These are phyloP conservation scores for Nannoperca obscura DNA, from an alignment of 2,797 vertebrate species.

Conservation along the genomic window DNA sequence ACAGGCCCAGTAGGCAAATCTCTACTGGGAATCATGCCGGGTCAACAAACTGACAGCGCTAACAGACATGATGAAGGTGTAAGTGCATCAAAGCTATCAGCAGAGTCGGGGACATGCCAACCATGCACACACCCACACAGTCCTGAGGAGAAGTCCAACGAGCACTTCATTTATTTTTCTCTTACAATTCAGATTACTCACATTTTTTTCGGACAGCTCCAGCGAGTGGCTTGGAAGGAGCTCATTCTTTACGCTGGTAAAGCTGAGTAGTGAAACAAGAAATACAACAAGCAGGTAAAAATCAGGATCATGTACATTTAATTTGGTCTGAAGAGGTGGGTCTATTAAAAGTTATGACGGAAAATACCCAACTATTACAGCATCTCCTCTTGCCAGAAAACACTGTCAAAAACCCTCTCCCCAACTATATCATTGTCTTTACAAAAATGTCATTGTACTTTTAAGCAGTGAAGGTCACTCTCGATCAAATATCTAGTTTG, in stretches of 20 bases:
- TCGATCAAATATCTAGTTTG: too few species aligned
- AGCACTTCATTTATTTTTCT: background rate
- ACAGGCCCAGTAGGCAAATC: background rate
- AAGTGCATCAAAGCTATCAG: background rate
- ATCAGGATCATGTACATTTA: too few species aligned
- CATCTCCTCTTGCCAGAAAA: background rate
- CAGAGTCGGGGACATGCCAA: background rate
- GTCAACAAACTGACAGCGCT: background rate
- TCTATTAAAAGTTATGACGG: background rate
- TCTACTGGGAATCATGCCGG: background rate
- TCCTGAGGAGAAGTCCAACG: too few species aligned
- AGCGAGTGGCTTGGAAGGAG: conserved; percentile 93
- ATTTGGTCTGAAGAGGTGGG: background rate
- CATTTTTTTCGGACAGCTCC: conserved; percentile 95
- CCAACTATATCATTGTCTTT: too few species aligned
- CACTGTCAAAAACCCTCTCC: background rate
- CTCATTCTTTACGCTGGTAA: conserved; percentile 93
- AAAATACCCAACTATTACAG: too few species aligned
- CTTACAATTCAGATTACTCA: conserved; percentile 79
- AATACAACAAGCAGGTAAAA: background rate
- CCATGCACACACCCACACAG: background rate
- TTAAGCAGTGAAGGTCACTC: background rate
- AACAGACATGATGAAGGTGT: background rate
- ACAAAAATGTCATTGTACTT: background rate
- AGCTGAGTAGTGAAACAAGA: conserved; percentile 77